phyloP scores from a whole-genome alignment of 2,888 invertebrate genomes.

The Andrena haemorrhoa region DNA sequence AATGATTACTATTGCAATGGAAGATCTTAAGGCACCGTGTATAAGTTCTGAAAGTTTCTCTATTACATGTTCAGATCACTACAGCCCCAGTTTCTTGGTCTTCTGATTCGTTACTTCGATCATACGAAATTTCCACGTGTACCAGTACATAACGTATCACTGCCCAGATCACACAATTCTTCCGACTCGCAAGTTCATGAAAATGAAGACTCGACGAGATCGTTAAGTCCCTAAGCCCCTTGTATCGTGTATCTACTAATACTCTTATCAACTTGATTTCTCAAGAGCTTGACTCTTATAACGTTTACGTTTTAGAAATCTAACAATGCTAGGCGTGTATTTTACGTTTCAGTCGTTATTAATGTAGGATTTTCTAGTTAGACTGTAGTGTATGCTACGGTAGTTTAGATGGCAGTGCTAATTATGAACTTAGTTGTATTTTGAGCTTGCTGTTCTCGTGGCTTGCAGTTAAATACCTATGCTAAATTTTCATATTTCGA shows the following conservation, averaged over 20 bases:
- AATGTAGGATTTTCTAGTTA: background rate
- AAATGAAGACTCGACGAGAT: slow-evolving; percentile 69
- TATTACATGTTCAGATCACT: slow-evolving; percentile 86
- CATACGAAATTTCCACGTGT: slow-evolving; percentile 74
- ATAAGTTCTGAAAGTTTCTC: slow-evolving; percentile 30
- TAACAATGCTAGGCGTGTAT: background rate
- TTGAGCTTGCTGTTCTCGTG: background rate
- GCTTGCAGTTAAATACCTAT: slow-evolving; percentile 57
- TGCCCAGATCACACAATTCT: slow-evolving; percentile 31
- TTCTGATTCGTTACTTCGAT: slow-evolving; percentile 87
- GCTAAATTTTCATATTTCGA: slow-evolving; percentile 71
- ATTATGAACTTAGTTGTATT: slow-evolving; percentile 4
- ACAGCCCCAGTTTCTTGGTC: slow-evolving; percentile 88
- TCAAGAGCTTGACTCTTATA: background rate
- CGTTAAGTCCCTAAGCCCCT: slow-evolving; percentile 73
- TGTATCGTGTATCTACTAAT: slow-evolving; percentile 27
- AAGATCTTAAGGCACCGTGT: slow-evolving; percentile 12
- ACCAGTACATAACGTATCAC: slow-evolving; percentile 58
- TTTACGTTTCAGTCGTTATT: background rate
- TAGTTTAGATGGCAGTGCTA: background rate
- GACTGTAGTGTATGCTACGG: background rate
- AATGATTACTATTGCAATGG: slow-evolving; percentile 10
- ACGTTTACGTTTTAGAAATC: background rate
- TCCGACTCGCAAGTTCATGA: slow-evolving; percentile 56
- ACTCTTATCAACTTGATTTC: background rate